Evolutionary conservation across 2,113 vertebrate species (phyloP).

Genomic region (Poecilia latipinna): DNA sequence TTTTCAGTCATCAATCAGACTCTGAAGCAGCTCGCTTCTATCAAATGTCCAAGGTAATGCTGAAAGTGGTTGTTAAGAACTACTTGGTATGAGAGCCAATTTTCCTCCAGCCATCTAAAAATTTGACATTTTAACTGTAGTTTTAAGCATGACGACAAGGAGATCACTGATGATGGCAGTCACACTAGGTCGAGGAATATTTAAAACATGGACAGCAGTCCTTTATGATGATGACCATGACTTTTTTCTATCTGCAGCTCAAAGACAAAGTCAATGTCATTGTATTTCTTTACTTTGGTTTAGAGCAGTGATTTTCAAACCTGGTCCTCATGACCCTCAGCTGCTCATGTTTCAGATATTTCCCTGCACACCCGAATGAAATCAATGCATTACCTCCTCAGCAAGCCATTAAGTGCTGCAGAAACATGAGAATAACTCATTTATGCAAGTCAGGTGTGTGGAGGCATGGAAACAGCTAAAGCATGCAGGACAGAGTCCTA

Average conservation of each 20-base stretch:
- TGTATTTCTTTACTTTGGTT: background rate
- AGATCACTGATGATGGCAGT: background rate
- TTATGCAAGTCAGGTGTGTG: too few species aligned
- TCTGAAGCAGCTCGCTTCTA: slow-evolving; percentile 2
- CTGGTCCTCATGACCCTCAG: too few species aligned
- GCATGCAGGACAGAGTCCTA: too few species aligned
- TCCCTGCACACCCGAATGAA: too few species aligned
- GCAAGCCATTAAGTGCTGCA: too few species aligned
- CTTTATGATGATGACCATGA: background rate
- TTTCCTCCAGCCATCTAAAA: slow-evolving; percentile 7
- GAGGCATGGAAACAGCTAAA: too few species aligned
- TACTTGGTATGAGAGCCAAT: slow-evolving; percentile 15
- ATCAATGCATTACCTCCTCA: too few species aligned
- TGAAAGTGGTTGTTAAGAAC: slow-evolving; percentile 2
- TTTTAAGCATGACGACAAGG: slow-evolving; percentile 9
- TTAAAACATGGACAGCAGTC: background rate
- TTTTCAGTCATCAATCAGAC: slow-evolving; percentile 12
- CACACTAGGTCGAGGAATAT: background rate
- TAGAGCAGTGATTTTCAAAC: background rate
- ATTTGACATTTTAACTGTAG: background rate
- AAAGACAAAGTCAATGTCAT: background rate
- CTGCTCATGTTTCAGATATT: too few species aligned
- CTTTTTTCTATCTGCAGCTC: background rate
- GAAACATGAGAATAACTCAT: too few species aligned
- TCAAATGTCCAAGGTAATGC: background rate